These are phyloP conservation scores for Epirrhoe tristata DNA, from an alignment of 2,888 invertebrate genomes.

Conservation along the genomic window DNA sequence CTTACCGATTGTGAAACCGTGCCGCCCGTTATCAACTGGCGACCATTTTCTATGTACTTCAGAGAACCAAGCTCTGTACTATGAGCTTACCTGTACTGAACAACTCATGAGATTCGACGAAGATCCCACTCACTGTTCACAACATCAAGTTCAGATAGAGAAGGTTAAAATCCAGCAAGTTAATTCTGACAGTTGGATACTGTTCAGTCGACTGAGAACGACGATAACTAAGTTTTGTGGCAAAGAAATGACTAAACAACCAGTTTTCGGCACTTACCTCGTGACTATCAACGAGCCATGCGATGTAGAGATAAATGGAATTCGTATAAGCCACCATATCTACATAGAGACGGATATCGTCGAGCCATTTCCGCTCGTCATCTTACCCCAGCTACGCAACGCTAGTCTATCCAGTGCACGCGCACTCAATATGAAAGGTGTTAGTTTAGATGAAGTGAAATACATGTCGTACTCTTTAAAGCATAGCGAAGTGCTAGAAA, in stretches of 20 bases:
- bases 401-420: constrained; percentile 2
- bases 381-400: constrained; percentile 2
- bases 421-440: constrained; percentile 1
- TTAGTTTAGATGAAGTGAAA: constrained; percentile 7
- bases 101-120: constrained; percentile 6
- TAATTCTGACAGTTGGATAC: too few relatives aligned
- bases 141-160: constrained; percentile 1
- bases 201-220: too few relatives aligned
- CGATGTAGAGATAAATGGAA: constrained; percentile 3
- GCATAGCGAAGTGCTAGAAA: constrained; percentile 9
- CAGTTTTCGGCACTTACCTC: constrained; percentile 3
- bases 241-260: too few relatives aligned
- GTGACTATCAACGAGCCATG: constrained; percentile 10
- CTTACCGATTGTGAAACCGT: constrained; percentile 13
- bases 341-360: constrained; percentile 3
- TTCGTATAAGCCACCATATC: not conserved
- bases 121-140: constrained; percentile 1
- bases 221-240: too few relatives aligned
- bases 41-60: not conserved
- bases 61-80: constrained; percentile 7
- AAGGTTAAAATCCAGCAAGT: too few relatives aligned
- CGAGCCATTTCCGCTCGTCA: not conserved
- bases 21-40: constrained; percentile 5
- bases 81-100: constrained; percentile 4
- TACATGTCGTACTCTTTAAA: constrained; percentile 4